Conservation (phyloP, 2,797 vertebrate species). For the Eutrigla gurnardus region DNA sequence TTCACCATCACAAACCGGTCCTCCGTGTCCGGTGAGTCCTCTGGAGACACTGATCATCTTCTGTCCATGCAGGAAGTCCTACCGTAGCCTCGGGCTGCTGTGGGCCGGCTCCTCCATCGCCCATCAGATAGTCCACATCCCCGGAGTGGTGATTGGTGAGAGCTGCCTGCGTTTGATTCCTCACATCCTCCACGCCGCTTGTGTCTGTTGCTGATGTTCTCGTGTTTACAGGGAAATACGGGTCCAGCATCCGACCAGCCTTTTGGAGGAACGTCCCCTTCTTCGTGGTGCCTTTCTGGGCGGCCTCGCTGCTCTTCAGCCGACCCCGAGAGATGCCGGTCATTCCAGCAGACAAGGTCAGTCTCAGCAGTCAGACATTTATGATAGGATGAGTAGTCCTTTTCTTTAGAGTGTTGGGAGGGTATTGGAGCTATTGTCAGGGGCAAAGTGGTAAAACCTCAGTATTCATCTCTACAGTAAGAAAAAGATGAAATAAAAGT, state of each 20-base stretch:
- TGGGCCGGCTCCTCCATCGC: conserved; percentile 92
- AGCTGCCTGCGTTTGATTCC: not conserved
- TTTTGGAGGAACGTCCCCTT: conserved; percentile 89
- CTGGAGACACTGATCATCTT: not conserved
- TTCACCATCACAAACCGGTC: not conserved
- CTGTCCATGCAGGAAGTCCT: conserved; percentile 83
- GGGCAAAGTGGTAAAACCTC: not conserved
- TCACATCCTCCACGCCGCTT: not conserved
- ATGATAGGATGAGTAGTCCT: not conserved
- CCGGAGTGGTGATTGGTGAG: conserved; percentile 90
- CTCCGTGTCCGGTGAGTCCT: not conserved
- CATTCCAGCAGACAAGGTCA: conserved; percentile 85
- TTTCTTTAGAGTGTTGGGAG: not conserved
- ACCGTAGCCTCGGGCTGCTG: conserved; percentile 87
- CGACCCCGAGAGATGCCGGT: conserved; percentile 75
- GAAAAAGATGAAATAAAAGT: not conserved
- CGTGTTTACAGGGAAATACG: conserved; percentile 89
- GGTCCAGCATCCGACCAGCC: conserved; percentile 85
- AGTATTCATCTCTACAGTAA: not conserved
- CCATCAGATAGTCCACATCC: conserved; percentile 88
- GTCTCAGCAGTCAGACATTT: not conserved
- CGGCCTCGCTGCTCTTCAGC: conserved; percentile 81
- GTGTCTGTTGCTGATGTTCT: not conserved
- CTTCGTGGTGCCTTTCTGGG: conserved; percentile 87
- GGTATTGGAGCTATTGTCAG: not conserved